phyloP scores from a whole-genome alignment of 53 echinoderm and acorn worm species.

The Holothuria scabra region DNA sequence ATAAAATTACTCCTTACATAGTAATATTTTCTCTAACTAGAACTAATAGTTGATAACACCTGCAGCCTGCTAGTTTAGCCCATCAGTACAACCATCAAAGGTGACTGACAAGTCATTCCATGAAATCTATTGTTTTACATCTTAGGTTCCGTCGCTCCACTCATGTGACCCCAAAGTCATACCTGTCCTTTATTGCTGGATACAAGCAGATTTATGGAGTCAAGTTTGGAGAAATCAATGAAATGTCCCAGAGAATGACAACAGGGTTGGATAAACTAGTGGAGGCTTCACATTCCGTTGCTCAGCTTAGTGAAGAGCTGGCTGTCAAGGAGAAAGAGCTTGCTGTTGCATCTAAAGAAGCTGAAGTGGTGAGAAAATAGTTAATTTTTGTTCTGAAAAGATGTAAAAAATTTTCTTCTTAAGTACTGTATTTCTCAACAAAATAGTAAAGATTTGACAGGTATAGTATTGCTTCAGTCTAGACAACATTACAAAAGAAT shows the following conservation, averaged over 20 bases:
- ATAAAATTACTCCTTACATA: too few relatives aligned
- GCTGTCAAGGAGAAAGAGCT: slow-evolving; percentile 97
- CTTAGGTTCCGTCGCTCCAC: slow-evolving; percentile 95
- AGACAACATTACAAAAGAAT: too few relatives aligned
- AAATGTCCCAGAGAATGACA: slow-evolving; percentile 94
- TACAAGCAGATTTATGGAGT: slow-evolving; percentile 92
- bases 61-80: too few relatives aligned
- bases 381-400: not conserved
- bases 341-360: slow-evolving; percentile 89
- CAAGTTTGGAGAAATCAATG: slow-evolving; percentile 92
- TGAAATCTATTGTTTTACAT: too few relatives aligned
- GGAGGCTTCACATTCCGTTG: slow-evolving; percentile 90
- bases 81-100: too few relatives aligned
- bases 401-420: too few relatives aligned
- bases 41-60: too few relatives aligned
- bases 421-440: not conserved
- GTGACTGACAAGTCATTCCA: too few relatives aligned
- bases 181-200: slow-evolving; percentile 98
- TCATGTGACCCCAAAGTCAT: slow-evolving; percentile 99
- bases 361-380: slow-evolving; percentile 73
- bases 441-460: not conserved
- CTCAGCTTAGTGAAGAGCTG: slow-evolving; percentile 82
- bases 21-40: too few relatives aligned
- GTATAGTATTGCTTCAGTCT: too few relatives aligned
- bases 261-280: slow-evolving; percentile 98